Conservation (phyloP, 2,113 vertebrate species). For the Poeciliopsis turrubarensis region DNA sequence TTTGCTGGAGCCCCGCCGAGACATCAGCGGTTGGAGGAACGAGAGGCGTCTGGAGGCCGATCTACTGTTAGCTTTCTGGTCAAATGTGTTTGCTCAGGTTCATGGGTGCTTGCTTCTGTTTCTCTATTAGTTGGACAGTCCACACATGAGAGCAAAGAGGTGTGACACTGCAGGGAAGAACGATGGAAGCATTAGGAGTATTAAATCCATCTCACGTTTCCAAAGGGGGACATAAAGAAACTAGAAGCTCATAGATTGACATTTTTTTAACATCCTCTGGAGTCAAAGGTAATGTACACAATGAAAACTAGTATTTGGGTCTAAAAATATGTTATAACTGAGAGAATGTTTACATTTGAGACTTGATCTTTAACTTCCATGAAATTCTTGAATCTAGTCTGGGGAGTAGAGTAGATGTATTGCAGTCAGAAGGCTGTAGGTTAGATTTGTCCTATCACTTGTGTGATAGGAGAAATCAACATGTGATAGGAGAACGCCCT, state of each 20-base stretch:
- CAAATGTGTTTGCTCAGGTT: constrained; percentile 67
- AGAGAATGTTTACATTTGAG: too few relatives aligned
- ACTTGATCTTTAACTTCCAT: too few relatives aligned
- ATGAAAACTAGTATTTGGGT: too few relatives aligned
- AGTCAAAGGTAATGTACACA: neutral
- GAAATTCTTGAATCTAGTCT: too few relatives aligned
- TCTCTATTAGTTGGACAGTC: constrained; percentile 22
- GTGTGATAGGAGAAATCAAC: too few relatives aligned
- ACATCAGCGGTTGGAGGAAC: constrained; percentile 50
- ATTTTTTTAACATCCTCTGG: neutral
- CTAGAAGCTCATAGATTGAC: neutral
- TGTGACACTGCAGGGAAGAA: constrained; percentile 14
- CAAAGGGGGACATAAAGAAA: constrained; percentile 50
- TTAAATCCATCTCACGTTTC: constrained; percentile 45
- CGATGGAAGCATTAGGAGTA: constrained; percentile 40
- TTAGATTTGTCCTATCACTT: too few relatives aligned
- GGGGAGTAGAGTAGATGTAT: too few relatives aligned
- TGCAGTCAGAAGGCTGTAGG: too few relatives aligned
- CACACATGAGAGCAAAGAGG: neutral
- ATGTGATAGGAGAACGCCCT: too few relatives aligned
- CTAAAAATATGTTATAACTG: too few relatives aligned
- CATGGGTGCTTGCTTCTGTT: constrained; percentile 33
- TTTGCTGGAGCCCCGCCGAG: constrained; percentile 63
- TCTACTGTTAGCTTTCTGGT: constrained; percentile 67
- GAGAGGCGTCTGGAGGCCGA: constrained; percentile 55